Conservation (phyloP, 2,797 vertebrate genomes). For the Molossus molossus region DNA sequence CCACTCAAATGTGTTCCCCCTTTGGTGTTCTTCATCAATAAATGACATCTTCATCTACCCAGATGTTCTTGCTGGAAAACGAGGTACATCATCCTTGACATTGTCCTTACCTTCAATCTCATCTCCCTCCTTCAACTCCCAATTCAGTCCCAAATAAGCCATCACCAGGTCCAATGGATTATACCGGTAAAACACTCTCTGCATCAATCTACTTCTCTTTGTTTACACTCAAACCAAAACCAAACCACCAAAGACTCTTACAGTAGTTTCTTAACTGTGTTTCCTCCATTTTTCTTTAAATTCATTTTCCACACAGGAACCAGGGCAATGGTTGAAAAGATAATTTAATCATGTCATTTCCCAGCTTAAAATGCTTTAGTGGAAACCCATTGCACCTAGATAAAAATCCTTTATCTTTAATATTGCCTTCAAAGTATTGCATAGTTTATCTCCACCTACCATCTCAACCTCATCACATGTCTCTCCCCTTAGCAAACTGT, state of each 20-base stretch:
- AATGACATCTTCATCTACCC: background rate
- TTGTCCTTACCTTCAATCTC: background rate
- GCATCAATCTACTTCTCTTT: background rate
- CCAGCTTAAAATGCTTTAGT: background rate
- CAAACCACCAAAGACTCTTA: conserved; percentile 1
- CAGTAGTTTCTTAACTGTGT: conserved; percentile 14
- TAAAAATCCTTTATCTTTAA: conserved; percentile 23
- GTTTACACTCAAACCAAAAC: background rate
- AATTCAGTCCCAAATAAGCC: background rate
- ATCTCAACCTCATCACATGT: background rate
- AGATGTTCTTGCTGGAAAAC: background rate
- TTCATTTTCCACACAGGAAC: background rate
- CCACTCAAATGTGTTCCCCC: background rate
- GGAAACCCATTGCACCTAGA: background rate
- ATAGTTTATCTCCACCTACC: background rate
- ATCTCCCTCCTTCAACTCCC: background rate
- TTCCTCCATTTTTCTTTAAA: background rate
- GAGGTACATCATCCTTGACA: background rate
- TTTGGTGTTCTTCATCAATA: background rate
- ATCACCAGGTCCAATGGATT: background rate
- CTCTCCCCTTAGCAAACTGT: background rate
- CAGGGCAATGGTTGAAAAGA: conserved; percentile 4
- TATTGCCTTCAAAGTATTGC: background rate
- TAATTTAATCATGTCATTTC: conserved; percentile 7
- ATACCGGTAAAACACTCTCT: background rate